A percentile compares a stretch with the other conserved stretches of the same genome.
Conservation (phyloP, 1,140 invertebrate genomes). For the Apis florea region DNA sequence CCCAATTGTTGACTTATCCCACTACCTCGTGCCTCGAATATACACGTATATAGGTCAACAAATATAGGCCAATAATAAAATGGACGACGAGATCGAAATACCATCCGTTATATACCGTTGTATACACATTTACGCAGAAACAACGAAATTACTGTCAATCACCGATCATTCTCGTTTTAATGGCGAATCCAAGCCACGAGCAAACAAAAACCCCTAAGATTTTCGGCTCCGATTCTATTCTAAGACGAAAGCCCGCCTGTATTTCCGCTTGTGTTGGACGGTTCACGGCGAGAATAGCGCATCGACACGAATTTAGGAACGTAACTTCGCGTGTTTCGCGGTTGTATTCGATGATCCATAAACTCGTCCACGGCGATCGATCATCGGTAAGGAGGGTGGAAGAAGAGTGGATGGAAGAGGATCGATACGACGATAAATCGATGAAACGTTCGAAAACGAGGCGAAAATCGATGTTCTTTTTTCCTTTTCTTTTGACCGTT, state of each 20-base stretch:
- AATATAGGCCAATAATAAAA: conserved; percentile 15
- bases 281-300: conserved; percentile 20
- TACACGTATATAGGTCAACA: too few relatives aligned
- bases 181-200: background rate
- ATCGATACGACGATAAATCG: conserved; percentile 17
- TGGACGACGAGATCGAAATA: background rate
- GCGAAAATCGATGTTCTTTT: too few relatives aligned
- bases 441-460: background rate
- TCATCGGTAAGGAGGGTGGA: conserved; percentile 8
- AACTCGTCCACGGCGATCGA: conserved; percentile 23
- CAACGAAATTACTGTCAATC: conserved; percentile 3
- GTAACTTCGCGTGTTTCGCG: conserved; percentile 21
- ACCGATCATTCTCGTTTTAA: conserved; percentile 3
- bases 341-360: conserved; percentile 22
- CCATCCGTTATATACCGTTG: background rate
- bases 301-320: conserved; percentile 24
- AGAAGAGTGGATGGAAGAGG: background rate
- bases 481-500: background rate
- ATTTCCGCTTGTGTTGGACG: conserved; percentile 28
- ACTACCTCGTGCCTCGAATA: background rate
- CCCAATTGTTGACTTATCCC: conserved; percentile 12
- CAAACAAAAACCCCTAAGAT: conserved; percentile 11
- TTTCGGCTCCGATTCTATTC: conserved; percentile 31
- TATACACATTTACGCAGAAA: background rate
- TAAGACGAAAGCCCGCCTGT: background rate